Base-by-base conservation (phyloP, 1,140 invertebrate genomes). In the Wasmannia auropunctata region DNA sequence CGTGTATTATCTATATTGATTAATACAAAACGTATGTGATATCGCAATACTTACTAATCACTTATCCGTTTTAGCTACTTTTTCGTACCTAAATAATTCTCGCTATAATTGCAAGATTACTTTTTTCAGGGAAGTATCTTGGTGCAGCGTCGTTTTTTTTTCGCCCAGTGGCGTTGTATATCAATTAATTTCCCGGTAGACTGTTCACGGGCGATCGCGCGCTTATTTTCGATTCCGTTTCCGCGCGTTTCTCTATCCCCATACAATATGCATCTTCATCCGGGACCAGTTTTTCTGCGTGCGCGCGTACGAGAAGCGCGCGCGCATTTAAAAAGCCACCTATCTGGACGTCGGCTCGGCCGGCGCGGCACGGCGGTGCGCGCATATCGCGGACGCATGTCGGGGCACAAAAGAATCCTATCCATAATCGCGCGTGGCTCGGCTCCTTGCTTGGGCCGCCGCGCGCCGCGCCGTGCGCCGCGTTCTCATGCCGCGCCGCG, bases 201-300 rank as follows among this genome's bases (percentile, higher is more conserved):
- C 22, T 3, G 72, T 76, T 25, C 34, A 60, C 54, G 54, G 16
- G 16, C 60, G 60, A 46, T 16, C 75, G 58, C 60, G 56, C 10
- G 63, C 43, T 2, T 11, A 11, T 69, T 54, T 80, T 40, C 62
- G 62, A 80, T 80, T 69, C 49, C 31, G 46, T 46, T 34, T 76
- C 25, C 67, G 40, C 58, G 40, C 83, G 60, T n/a, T n/a, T n/a
- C n/a, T n/a, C n/a, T n/a, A n/a, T n/a, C 8, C 43, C 58, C 62
- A 79, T 79, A 79, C 75, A 79, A 85, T 85, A 85, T 85, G 83
- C 83, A 85, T 85, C 74, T 85, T 79, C 72, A 54, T 54, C 65
- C 46, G 75, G 83, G 77, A 85, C 83, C 83, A 85, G 83, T 85
- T 85, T 85, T 85, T 85, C 83, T 85, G 60, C 74, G 25, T 31